Conservation (phyloP, 1,140 invertebrate species). For the Ips nitidus region DNA sequence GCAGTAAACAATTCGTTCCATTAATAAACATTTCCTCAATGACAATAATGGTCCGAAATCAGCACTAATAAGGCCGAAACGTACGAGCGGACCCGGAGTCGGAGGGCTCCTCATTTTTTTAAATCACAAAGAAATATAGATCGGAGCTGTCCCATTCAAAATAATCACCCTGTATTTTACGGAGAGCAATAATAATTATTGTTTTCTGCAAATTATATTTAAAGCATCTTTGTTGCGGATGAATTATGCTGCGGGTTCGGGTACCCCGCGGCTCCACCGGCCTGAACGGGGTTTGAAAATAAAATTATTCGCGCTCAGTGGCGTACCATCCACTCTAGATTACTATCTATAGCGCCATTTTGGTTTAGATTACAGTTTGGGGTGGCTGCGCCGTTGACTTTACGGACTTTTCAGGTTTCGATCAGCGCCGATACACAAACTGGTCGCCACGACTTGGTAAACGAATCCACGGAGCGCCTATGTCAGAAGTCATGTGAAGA, state of each 20-base stretch:
- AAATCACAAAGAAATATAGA: conserved; percentile 38
- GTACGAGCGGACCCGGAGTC: conserved; percentile 14
- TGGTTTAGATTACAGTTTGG: too few relatives aligned
- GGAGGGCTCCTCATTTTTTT: conserved; percentile 24
- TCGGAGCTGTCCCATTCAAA: conserved; percentile 37
- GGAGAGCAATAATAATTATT: conserved; percentile 38
- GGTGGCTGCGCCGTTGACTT: too few relatives aligned
- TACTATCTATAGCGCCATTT: background rate
- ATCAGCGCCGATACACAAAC: too few relatives aligned
- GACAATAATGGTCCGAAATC: conserved; percentile 35
- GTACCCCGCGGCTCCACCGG: conserved; percentile 34
- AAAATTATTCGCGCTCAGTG: conserved; percentile 35
- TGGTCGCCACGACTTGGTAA: too few relatives aligned
- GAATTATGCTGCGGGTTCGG: conserved; percentile 39
- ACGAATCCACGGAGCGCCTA: background rate
- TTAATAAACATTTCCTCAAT: conserved; percentile 27
- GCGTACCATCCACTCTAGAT: conserved; percentile 14
- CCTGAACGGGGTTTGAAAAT: conserved; percentile 32
- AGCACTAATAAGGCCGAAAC: conserved; percentile 29
- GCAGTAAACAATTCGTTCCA: conserved; percentile 4
- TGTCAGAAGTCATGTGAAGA: conserved; percentile 22
- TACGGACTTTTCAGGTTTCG: too few relatives aligned
- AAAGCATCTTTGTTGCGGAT: conserved; percentile 40
- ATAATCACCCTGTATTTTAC: conserved; percentile 38
- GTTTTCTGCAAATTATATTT: conserved; percentile 41